A percentile compares a stretch with the other conserved stretches of the same genome.
phyloP scores from a whole-genome alignment of 1,140 invertebrate species.

The Drosophila mayri region DNA sequence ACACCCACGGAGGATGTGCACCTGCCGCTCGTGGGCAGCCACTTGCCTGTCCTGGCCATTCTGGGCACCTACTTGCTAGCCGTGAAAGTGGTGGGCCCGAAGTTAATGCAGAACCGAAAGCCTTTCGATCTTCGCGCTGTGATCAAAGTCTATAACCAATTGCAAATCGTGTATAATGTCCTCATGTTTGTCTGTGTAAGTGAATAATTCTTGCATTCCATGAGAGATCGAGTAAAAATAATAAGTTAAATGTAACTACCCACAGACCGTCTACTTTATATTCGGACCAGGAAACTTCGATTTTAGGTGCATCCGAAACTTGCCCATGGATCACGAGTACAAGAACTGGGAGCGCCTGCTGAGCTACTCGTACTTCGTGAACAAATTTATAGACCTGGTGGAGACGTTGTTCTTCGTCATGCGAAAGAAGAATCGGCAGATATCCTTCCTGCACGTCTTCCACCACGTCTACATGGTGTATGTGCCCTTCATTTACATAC shows the following conservation, averaged over 20 bases:
- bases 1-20: conserved; percentile 27
- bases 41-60: conserved; percentile 89
- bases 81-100: conserved; percentile 87
- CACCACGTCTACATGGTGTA: conserved; percentile 86
- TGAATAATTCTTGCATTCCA: neutral
- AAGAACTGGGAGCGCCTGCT: conserved; percentile 41
- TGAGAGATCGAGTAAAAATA: neutral
- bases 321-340: conserved; percentile 44
- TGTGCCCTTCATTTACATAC: conserved; percentile 7
- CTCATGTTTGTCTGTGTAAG: conserved; percentile 12
- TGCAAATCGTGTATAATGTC: conserved; percentile 86
- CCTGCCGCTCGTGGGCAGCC: conserved; percentile 89
- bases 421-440: conserved; percentile 57
- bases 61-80: conserved; percentile 90
- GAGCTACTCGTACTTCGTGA: conserved; percentile 49
- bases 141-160: conserved; percentile 92
- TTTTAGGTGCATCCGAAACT: conserved; percentile 31
- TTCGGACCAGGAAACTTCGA: conserved; percentile 27
- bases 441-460: conserved; percentile 57
- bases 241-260: neutral
- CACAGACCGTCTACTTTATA: conserved; percentile 34
- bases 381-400: conserved; percentile 55
- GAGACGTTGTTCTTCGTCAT: conserved; percentile 66
- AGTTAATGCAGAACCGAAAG: conserved; percentile 92
- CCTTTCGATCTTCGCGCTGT: conserved; percentile 90